Base-by-base conservation (phyloP, 2,797 vertebrate genomes). In the Bovichtus variegatus region DNA sequence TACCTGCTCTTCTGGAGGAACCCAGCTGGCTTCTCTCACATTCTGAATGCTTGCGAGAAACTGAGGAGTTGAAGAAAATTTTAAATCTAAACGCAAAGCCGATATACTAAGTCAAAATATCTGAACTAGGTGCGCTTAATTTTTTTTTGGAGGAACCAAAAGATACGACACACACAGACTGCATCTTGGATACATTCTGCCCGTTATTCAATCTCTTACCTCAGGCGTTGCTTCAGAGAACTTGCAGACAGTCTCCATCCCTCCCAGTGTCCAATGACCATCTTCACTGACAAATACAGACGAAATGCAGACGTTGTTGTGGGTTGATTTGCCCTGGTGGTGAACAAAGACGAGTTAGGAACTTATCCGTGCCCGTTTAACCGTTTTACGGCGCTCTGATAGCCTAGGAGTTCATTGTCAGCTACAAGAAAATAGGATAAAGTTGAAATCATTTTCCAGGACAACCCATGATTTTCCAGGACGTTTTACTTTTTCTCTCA, bases 231-330 rank as follows among this genome's bases (percentile, higher is more conserved):
- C 98, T 93, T 99, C 97, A 19, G 82, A 94, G 84, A 97, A 96
- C 69, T 94, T 96, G 93, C 98, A 99, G 51, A 99, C 97, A 0
- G 97, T 98, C 79, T 99, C 98, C 98, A 99, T 99, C 65, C 97
- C 98, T 68, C 98, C 98, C 49, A 99, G 95, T 85, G 98, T 99
- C 98, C 98, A 99, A 79, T 98, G 97, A 36, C 98, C 98, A 53
- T 99, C 98, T 86, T 99, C 97, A 69, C 97, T 97, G 81, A 99
- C 97, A 89, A 98, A 99, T 27, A 99, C 92, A 0, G 98, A 99
- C 0, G 97, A 97, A 40, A 96, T 82, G 84, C 97, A 98, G 59
- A 99, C 92, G 1, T 99, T 99, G 96, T 99, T 99, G 94, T 99
- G 98, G 0, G 97, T 98, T 1, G 97, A 95, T 82, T 96, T 97